phyloP scores from a whole-genome alignment of 2,797 vertebrate species.

The Loriculus beryllinus region DNA sequence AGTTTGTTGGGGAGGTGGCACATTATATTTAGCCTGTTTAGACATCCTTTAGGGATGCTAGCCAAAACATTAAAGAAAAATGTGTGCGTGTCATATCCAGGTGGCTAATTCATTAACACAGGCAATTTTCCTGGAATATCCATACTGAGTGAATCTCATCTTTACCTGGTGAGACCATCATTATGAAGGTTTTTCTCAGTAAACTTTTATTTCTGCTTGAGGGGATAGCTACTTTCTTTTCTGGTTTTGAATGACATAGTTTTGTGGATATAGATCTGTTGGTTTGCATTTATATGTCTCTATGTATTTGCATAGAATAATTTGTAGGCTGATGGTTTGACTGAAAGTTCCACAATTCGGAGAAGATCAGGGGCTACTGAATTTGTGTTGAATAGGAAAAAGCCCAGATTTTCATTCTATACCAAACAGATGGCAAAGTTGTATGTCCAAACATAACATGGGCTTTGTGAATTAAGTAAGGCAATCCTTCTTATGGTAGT shows the following conservation, averaged over 20 bases:
- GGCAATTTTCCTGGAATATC: not conserved
- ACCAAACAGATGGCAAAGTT: not conserved
- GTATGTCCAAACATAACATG: not conserved
- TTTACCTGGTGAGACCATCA: not conserved
- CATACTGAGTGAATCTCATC: not conserved
- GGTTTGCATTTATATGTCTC: not conserved
- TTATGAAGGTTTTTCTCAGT: not conserved
- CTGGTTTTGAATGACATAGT: not conserved
- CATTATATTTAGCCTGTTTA: not conserved
- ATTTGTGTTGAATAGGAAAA: not conserved
- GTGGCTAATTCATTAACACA: not conserved
- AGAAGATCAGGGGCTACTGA: not conserved
- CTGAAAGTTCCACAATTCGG: not conserved
- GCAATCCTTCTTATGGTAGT: not conserved
- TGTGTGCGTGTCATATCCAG: not conserved
- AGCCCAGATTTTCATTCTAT: not conserved
- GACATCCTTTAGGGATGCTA: not conserved
- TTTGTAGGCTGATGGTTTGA: not conserved
- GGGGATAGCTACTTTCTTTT: not conserved
- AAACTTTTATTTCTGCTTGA: not conserved
- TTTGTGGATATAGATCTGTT: not conserved
- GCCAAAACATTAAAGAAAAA: not conserved
- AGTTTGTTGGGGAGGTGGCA: not conserved
- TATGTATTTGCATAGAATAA: not conserved
- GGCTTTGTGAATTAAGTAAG: not conserved